A percentile compares a stretch with the other conserved stretches of the same genome.
Evolutionary conservation across 23 tunicate genomes (phyloP).

Genomic region (Trididemnum clinides): DNA sequence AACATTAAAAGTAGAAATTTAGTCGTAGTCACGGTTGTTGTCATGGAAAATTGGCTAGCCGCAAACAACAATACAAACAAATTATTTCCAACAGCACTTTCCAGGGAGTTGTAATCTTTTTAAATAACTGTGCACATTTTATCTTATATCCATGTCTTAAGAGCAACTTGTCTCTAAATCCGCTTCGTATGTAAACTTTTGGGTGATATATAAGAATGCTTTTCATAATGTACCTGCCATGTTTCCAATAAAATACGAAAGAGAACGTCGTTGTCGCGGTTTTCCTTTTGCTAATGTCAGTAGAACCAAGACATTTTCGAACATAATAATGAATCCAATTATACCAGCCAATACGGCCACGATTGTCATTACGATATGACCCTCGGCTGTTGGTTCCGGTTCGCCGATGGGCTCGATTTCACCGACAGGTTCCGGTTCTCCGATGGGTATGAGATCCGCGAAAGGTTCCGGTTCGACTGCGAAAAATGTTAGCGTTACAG

Average conservation of each 20-base stretch:
- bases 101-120: too few relatives aligned
- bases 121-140: too few relatives aligned
- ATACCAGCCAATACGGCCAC: constrained; percentile 61
- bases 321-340: constrained; percentile 53
- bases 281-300: constrained; percentile 37
- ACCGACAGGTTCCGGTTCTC: constrained; percentile 69
- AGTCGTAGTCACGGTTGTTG: too few relatives aligned
- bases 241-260: constrained; percentile 68
- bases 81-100: too few relatives aligned
- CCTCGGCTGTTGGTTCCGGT: constrained; percentile 61
- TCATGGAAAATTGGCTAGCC: too few relatives aligned
- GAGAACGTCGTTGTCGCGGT: constrained; percentile 56
- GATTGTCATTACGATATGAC: not conserved
- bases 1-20: too few relatives aligned
- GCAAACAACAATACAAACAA: too few relatives aligned
- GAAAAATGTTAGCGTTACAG: too few relatives aligned
- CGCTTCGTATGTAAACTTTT: too few relatives aligned
- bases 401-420: constrained; percentile 16
- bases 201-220: too few relatives aligned
- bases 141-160: too few relatives aligned
- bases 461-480: not conserved
- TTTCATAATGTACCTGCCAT: constrained; percentile 64
- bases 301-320: constrained; percentile 57
- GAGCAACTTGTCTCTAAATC: too few relatives aligned
- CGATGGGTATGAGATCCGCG: not conserved